Conservation (phyloP, 2,888 invertebrate species). For the Epirrhoe alternata region DNA sequence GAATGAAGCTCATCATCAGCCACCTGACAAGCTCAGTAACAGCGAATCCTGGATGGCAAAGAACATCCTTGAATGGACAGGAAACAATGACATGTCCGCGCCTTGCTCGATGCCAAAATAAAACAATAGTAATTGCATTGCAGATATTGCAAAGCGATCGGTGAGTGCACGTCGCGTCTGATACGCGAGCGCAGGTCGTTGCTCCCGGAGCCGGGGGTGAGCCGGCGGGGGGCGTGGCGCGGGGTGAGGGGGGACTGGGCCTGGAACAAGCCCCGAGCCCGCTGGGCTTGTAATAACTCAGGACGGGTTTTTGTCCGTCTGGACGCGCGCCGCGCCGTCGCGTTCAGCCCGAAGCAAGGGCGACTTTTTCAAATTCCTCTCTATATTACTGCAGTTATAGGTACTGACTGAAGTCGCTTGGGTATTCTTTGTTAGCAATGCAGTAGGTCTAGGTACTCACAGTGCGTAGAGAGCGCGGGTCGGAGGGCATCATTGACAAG, state of each 20-base stretch:
- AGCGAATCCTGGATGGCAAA: background rate
- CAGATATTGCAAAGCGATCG: background rate
- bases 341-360: background rate
- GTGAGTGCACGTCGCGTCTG: slow-evolving; percentile 4
- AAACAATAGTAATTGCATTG: slow-evolving; percentile 8
- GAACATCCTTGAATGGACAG: background rate
- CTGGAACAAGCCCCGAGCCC: slow-evolving; percentile 11
- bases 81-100: background rate
- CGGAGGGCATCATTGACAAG: background rate
- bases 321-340: background rate
- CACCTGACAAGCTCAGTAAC: background rate
- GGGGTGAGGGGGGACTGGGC: slow-evolving; percentile 2
- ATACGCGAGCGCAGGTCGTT: slow-evolving; percentile 12
- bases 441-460: background rate
- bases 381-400: background rate
- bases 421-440: background rate
- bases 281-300: background rate
- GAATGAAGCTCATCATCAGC: background rate
- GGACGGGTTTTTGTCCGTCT: slow-evolving; percentile 21
- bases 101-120: background rate
- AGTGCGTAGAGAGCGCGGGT: background rate
- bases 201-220: slow-evolving; percentile 9
- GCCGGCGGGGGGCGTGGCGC: background rate
- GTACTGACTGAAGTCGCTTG: background rate
- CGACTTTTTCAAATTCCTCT: slow-evolving; percentile 1